These are phyloP conservation scores for Cyclura pinguis DNA, from an alignment of 2,797 vertebrate genomes.

Conservation along the genomic window DNA sequence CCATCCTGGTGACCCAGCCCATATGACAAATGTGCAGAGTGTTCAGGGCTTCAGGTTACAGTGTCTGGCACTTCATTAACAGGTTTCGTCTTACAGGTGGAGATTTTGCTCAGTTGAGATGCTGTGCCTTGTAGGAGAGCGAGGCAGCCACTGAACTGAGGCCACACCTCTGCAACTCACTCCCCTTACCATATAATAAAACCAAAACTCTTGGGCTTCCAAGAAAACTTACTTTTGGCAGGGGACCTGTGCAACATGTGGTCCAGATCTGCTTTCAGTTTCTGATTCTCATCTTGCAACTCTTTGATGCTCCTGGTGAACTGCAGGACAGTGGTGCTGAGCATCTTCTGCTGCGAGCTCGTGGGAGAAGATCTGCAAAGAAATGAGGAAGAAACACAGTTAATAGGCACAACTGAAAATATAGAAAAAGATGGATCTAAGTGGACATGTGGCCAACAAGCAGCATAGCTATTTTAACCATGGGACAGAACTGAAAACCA, in stretches of 20 bases:
- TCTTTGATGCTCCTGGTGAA: constrained; percentile 87
- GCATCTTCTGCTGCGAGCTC: constrained; percentile 84
- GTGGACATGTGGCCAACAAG: not conserved
- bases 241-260: constrained; percentile 76
- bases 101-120: not conserved
- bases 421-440: accelerated
- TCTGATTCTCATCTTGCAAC: constrained; percentile 87
- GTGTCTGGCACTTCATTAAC: not conserved
- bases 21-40: not conserved
- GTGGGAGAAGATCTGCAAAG: constrained; percentile 77
- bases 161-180: not conserved
- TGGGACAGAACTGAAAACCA: not conserved
- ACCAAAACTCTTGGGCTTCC: accelerated
- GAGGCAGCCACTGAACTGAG: not conserved
- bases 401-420: not conserved
- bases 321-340: constrained; percentile 84
- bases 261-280: constrained; percentile 86
- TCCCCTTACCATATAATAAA: not conserved
- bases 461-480: not conserved
- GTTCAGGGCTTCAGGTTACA: not conserved
- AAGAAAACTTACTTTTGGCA: constrained; percentile 67
- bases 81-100: not conserved
- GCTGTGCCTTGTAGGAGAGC: too few species aligned
- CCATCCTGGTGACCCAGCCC: not conserved
- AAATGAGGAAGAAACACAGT: not conserved